Percentiles rank a stretch among this genome's conserved stretches.
phyloP scores from a whole-genome alignment of 1,140 invertebrate genomes.

The Teleopsis dalmanni region DNA sequence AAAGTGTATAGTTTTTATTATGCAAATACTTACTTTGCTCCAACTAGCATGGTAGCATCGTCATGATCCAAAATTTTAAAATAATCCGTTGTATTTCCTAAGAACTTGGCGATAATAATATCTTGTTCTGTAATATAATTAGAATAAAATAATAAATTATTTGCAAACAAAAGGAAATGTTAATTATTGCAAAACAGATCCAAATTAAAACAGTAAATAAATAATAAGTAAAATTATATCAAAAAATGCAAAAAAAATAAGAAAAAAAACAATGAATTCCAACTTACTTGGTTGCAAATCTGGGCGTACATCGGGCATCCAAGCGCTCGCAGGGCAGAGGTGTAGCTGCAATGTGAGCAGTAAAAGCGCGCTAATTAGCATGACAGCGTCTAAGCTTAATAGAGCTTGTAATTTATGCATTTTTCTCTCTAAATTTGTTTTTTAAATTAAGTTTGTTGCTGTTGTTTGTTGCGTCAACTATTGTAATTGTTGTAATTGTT shows the following conservation, averaged over 20 bases:
- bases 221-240: too few species aligned
- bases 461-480: too few species aligned
- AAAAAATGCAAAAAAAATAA: too few species aligned
- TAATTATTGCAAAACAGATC: constrained; percentile 6
- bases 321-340: constrained; percentile 15
- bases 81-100: constrained; percentile 45
- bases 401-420: constrained; percentile 5
- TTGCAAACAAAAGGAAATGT: constrained; percentile 7
- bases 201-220: not conserved
- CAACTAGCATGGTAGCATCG: constrained; percentile 45
- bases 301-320: constrained; percentile 42
- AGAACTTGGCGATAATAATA: constrained; percentile 35
- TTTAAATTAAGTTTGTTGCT: too few species aligned
- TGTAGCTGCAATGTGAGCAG: too few species aligned
- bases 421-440: too few species aligned
- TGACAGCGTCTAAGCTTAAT: constrained; percentile 5
- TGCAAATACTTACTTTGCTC: constrained; percentile 40
- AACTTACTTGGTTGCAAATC: constrained; percentile 41
- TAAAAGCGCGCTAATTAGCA: too few species aligned
- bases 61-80: constrained; percentile 50
- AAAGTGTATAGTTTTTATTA: not conserved
- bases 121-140: constrained; percentile 29
- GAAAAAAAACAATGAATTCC: too few species aligned
- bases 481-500: too few species aligned
- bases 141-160: not conserved